Base-by-base conservation (phyloP, 2,113 vertebrate species). In the Heterotis niloticus region DNA sequence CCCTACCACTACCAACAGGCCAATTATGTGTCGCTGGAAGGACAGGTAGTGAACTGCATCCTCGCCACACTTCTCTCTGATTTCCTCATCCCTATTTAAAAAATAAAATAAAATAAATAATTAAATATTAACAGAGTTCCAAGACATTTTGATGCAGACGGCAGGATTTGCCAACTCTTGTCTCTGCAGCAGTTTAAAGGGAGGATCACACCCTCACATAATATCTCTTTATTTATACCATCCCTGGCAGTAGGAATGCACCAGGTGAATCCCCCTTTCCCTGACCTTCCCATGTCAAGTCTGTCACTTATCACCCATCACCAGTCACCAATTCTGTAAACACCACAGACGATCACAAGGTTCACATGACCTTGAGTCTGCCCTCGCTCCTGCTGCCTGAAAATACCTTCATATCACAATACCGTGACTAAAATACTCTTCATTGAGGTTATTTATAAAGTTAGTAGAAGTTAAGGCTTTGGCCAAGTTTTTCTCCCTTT, bases 1-100 rank as follows among this genome's bases (percentile, higher is more conserved):
- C 0, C 96, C 95, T 51, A 98, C 94, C 0, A 95, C 96, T 0
- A 98, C 96, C 87, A 99, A 93, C 82, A 98, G 93, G n/a, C 96
- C 97, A 0, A 99, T 97, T 92, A 99, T 99, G 89, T 98, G 97
- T 4, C 97, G 91, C 91, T 98, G 97, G 93, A 99, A 98, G 85
- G 97, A 98, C 79, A 99, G 92, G 90, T 99, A 99, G 89, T 99
- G 96, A 16, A 98, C 95, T 0, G 97, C 97, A 0, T 99, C 97
- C 54, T 93, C 96, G 0, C 97, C 97, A 0, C 97, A 99, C 75
- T 99, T 99, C 87, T 98, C 96, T 28, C 95, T 89, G 89, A 99
- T 98, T 92, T 98, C 97, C 0, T 98, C 97, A 10, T 98, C 97
- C 88, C 97, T 98, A 90, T 1, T 24, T 18, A 73, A 73, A 29